Evolutionary conservation across 1,140 invertebrate species (phyloP).

Genomic region (Polyergus mexicanus): DNA sequence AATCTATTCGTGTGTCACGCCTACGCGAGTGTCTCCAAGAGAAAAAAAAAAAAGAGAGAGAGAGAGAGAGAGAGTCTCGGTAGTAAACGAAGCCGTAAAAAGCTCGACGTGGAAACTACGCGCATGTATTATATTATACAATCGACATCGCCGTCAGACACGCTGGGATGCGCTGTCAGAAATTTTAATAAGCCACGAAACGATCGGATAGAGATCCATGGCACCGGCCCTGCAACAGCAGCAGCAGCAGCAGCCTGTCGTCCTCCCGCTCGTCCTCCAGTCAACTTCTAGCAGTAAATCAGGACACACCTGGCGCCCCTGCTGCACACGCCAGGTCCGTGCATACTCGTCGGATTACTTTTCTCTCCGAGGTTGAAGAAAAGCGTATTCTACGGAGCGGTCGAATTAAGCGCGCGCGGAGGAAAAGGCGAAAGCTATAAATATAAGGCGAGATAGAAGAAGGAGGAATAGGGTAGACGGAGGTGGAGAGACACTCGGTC

Average conservation of each 20-base stretch:
- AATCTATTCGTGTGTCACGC: constrained; percentile 14
- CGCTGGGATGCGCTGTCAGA: constrained; percentile 31
- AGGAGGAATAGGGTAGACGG: constrained; percentile 54
- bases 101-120: neutral
- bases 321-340: constrained; percentile 45
- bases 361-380: constrained; percentile 51
- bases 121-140: neutral
- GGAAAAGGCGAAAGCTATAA: constrained; percentile 77
- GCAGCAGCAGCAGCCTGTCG: constrained; percentile 1
- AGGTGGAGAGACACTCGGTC: constrained; percentile 71
- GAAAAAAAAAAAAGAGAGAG: neutral
- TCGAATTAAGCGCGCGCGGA: constrained; percentile 74
- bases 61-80: neutral
- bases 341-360: constrained; percentile 67
- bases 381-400: constrained; percentile 70
- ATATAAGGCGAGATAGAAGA: constrained; percentile 65
- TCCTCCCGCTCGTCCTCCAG: constrained; percentile 43
- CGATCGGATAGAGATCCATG: constrained; percentile 23
- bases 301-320: constrained; percentile 69
- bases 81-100: constrained; percentile 43
- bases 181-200: constrained; percentile 72
- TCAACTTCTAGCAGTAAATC: constrained; percentile 73
- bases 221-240: constrained; percentile 6
- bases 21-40: neutral
- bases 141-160: constrained; percentile 25